Conservation (phyloP, 2,113 vertebrate genomes). For the Tetrao urogallus region DNA sequence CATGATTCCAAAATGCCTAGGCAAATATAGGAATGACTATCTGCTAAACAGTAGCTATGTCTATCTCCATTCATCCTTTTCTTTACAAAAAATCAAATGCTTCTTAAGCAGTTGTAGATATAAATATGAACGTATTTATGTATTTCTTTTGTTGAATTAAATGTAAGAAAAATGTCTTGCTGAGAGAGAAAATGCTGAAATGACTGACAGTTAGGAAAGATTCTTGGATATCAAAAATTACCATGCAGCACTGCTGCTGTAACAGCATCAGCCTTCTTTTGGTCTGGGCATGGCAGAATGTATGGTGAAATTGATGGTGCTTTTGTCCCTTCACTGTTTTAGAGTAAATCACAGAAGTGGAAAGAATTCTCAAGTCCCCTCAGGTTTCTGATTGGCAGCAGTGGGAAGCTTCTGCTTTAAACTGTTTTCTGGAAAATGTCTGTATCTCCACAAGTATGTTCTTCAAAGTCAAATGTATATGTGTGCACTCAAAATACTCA, state of each 20-base stretch:
- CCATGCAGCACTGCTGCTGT: neutral
- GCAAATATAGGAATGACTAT: neutral
- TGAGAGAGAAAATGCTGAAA: neutral
- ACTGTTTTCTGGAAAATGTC: neutral
- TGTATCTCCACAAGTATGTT: neutral
- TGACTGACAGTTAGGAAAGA: neutral
- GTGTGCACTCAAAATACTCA: neutral
- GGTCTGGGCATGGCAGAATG: neutral
- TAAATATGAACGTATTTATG: neutral
- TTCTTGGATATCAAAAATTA: neutral
- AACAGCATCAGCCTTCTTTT: neutral
- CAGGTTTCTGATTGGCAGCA: neutral
- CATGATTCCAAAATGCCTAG: neutral
- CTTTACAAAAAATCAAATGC: neutral
- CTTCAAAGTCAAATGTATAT: neutral
- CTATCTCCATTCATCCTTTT: neutral
- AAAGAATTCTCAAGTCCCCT: neutral
- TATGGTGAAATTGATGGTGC: neutral
- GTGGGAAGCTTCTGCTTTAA: neutral
- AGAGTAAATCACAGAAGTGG: neutral
- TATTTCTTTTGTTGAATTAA: neutral
- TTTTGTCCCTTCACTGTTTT: neutral
- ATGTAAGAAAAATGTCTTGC: neutral
- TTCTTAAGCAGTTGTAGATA: neutral
- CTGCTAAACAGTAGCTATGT: neutral